These are phyloP conservation scores for Hippasteria phrygiana DNA, from an alignment of 53 echinoderm and acorn worm genomes.

Conservation along the genomic window DNA sequence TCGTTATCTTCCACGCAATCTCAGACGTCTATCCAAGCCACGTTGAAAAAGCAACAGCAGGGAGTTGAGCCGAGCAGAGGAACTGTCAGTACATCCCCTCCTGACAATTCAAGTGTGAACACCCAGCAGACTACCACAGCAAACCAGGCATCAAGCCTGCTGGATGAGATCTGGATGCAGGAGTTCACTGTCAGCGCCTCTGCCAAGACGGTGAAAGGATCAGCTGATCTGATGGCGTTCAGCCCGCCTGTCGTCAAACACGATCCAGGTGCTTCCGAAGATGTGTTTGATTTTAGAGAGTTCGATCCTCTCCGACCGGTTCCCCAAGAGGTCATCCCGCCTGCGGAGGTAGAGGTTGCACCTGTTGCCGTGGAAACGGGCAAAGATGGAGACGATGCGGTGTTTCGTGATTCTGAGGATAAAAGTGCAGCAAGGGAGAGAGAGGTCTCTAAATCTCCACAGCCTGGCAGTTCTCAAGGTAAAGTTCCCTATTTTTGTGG, in stretches of 20 bases:
- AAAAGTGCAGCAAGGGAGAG: background rate
- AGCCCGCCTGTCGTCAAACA: constrained; percentile 37
- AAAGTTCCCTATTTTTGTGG: background rate
- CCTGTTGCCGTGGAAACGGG: constrained; percentile 17
- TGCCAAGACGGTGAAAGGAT: background rate
- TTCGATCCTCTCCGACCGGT: constrained; percentile 78
- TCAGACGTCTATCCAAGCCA: background rate
- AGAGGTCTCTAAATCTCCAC: constrained; percentile 27
- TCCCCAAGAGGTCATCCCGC: constrained; percentile 11
- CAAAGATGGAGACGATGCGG: background rate
- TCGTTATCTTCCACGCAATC: constrained; percentile 34
- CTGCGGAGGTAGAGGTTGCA: constrained; percentile 6
- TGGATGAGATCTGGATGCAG: constrained; percentile 42
- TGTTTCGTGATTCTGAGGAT: background rate
- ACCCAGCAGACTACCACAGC: background rate
- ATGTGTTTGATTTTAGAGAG: constrained; percentile 87
- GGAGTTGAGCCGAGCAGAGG: background rate
- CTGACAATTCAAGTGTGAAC: background rate
- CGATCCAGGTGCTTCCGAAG: constrained; percentile 33
- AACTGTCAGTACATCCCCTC: constrained; percentile 3
- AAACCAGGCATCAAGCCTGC: constrained; percentile 8
- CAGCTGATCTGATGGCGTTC: constrained; percentile 81
- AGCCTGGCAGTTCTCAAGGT: constrained; percentile 41
- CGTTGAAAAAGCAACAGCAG: background rate
- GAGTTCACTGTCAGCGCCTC: background rate